phyloP scores from a whole-genome alignment of 1,140 invertebrate species.

The Lucilia cuprina region DNA sequence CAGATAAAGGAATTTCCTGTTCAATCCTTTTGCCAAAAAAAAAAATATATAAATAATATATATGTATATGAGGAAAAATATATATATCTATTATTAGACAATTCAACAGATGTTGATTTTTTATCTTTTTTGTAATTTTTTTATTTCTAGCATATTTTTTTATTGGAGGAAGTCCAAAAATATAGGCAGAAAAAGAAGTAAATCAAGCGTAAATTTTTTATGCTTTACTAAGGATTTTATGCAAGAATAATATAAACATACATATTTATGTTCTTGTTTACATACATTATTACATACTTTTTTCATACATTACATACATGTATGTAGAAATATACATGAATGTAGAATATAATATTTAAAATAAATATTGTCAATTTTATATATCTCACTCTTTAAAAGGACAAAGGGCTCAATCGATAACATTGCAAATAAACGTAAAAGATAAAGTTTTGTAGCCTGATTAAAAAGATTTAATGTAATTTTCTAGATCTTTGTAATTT shows the following conservation, averaged over 20 bases:
- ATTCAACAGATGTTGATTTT: neutral
- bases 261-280: neutral
- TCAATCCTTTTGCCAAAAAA: slow-evolving; percentile 5
- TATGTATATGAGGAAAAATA: neutral
- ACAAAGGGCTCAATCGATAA: too few species aligned
- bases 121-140: neutral
- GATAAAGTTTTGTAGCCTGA: too few species aligned
- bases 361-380: too few species aligned
- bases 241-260: neutral
- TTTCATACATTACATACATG: too few species aligned
- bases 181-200: neutral
- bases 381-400: too few species aligned
- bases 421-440: too few species aligned
- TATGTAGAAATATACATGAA: too few species aligned
- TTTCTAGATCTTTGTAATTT: too few species aligned
- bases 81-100: neutral
- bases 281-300: slow-evolving; percentile 39
- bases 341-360: too few species aligned
- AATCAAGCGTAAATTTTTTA: slow-evolving; percentile 9
- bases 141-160: neutral
- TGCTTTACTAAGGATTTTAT: slow-evolving; percentile 7
- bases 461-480: too few species aligned
- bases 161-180: neutral
- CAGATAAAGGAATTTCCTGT: neutral
- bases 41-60: neutral